phyloP scores from a whole-genome alignment of 2,113 vertebrate genomes.

The Hemiscyllium ocellatum region DNA sequence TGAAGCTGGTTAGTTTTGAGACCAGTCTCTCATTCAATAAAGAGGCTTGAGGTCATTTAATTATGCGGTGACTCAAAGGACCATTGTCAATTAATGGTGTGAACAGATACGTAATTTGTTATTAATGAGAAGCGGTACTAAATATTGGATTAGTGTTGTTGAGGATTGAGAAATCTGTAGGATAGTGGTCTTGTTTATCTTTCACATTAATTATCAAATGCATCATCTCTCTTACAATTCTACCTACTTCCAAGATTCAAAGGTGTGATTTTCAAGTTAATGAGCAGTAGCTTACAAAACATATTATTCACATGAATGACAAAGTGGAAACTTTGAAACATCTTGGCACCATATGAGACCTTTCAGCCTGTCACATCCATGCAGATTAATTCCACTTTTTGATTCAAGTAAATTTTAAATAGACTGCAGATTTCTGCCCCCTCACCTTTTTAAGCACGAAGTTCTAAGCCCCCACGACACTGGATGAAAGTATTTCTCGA shows the following conservation, averaged over 20 bases:
- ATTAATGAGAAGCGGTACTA: neutral
- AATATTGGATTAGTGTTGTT: neutral
- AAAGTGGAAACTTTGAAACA: neutral
- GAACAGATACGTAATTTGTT: slow-evolving; percentile 18
- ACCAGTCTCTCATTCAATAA: neutral
- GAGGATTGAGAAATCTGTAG: neutral
- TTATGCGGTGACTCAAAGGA: neutral
- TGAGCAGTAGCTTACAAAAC: neutral
- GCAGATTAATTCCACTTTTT: neutral
- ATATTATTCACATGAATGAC: neutral
- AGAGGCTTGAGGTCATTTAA: neutral
- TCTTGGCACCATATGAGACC: too few species aligned
- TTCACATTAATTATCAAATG: neutral
- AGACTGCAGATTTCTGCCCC: neutral
- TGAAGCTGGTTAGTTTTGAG: neutral
- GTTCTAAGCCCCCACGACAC: neutral
- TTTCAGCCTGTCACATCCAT: too few species aligned
- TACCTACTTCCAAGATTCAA: neutral
- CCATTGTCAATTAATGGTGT: neutral
- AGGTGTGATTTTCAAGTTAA: neutral
- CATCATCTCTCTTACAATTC: neutral
- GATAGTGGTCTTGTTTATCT: neutral
- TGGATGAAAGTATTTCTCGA: neutral
- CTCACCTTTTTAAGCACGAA: neutral
- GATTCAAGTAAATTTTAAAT: neutral